phyloP scores from a whole-genome alignment of 2,797 vertebrate genomes.

The Premnoplex brunnescens region DNA sequence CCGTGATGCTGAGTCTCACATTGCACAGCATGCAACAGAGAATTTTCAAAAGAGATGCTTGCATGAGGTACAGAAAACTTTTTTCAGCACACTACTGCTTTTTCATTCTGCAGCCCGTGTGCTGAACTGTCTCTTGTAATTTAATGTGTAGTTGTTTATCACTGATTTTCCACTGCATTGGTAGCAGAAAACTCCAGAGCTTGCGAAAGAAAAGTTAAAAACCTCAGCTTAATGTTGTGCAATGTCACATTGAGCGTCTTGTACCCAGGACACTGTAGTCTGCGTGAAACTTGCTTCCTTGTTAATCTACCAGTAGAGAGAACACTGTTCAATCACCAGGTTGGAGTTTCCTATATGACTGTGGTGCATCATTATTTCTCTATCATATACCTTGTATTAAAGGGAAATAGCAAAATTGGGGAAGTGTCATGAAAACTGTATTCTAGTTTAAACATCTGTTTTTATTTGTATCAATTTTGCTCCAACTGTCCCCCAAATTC shows the following conservation, averaged over 20 bases:
- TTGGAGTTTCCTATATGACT: background rate
- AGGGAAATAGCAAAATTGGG: background rate
- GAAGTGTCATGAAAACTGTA: background rate
- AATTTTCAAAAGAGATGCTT: constrained; percentile 6
- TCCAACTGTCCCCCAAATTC: background rate
- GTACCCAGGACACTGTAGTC: background rate
- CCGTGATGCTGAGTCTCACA: background rate
- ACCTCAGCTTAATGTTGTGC: background rate
- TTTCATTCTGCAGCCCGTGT: background rate
- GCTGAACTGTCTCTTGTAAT: background rate
- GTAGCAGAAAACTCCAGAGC: background rate
- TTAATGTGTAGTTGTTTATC: background rate
- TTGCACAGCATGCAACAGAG: background rate
- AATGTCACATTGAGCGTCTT: background rate
- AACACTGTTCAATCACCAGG: background rate
- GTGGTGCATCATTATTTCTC: background rate
- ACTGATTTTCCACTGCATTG: background rate
- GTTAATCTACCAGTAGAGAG: background rate
- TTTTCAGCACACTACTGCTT: background rate
- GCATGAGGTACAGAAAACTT: background rate
- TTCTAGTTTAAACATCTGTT: background rate
- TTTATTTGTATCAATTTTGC: background rate
- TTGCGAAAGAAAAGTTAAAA: background rate
- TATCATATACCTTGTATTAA: background rate
- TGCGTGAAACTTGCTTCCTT: background rate